Percentiles rank a stretch among this genome's conserved stretches.
phyloP scores from a whole-genome alignment of 2,113 vertebrate genomes.

The Caloenas nicobarica region DNA sequence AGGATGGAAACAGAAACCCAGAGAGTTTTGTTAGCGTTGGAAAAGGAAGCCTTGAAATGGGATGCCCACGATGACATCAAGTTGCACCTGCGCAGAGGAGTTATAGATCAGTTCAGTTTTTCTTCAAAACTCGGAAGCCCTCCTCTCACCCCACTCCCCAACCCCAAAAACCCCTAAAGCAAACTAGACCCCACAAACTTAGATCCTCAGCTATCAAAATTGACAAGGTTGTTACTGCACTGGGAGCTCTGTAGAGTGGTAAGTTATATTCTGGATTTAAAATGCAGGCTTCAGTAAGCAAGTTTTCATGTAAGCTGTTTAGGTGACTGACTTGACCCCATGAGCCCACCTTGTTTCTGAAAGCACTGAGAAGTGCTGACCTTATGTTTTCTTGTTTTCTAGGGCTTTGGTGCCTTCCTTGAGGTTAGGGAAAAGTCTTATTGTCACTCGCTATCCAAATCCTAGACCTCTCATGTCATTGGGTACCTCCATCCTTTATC shows the following conservation, averaged over 20 bases:
- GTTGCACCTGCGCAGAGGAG: conserved; percentile 31
- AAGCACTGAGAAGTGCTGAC: not conserved
- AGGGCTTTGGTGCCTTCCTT: not conserved
- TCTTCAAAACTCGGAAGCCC: not conserved
- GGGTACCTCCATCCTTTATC: not conserved
- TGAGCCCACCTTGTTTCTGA: too few relatives aligned
- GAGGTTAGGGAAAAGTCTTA: not conserved
- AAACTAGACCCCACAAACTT: not conserved
- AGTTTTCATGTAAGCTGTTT: not conserved
- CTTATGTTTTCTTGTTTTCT: not conserved
- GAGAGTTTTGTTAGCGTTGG: conserved; percentile 71
- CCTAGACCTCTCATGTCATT: not conserved
- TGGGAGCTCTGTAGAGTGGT: not conserved
- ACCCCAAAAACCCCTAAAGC: not conserved
- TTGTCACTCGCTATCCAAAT: not conserved
- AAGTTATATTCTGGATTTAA: not conserved
- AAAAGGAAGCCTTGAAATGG: conserved; percentile 59
- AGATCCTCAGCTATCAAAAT: not conserved
- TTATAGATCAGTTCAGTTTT: not conserved
- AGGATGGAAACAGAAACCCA: conserved; percentile 80
- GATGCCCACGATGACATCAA: conserved; percentile 27
- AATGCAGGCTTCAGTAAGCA: not conserved
- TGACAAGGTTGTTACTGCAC: not conserved
- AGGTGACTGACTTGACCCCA: not conserved
- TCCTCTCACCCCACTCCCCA: not conserved